Evolutionary conservation across 2,888 invertebrate species (phyloP), one percentile per base, ranked within the genome.

Genomic region (Caenorhabditis virilis): DNA sequence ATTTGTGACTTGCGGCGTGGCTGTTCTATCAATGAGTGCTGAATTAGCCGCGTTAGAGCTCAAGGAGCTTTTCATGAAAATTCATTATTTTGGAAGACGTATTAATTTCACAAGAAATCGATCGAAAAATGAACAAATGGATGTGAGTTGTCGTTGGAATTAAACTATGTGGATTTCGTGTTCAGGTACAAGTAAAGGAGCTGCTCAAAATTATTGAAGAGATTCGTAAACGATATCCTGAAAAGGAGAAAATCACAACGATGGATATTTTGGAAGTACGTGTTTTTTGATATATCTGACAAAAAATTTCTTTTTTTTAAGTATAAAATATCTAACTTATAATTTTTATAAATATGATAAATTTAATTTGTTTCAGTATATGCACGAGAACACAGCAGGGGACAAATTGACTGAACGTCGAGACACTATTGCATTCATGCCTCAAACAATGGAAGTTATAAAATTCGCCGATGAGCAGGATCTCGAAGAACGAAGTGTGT

Each of bases 11-110:
- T 83, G 80, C 53, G 82, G 81, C 9, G 77, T 82, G 9, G 82
- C 82, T 6, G 82, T 82, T 9, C 69, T 82, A 6, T 80, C 82
- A 22, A 83, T 83, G 82, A 83, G 82, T 51, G 82, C 82, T 6
- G 82, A 82, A 26, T 42, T 82, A 54, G 82, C 82, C 0, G 82
- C 82, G 2, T 58, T 76, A 9, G 80, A 82, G 42, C 61, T 82
- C 49, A 82, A 82, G 55, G 82, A 80, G 62, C 51, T 79, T 20
- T 79, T 81, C 66, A 59, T 79, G 53, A 79, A 82, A 51, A 76
- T 76, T 35, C 76, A 76, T 42, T 76, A 76, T 55, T 80, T 80
- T 43, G 82, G 82, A 16, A 63, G 82, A 9, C 76, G 79, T 53
- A 82, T 82, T 54, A 81, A 81, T 52, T 79, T 80, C 74, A 78